These are phyloP conservation scores for Austrofundulus limnaeus DNA, from an alignment of 2,113 vertebrate genomes.

Conservation along the genomic window DNA sequence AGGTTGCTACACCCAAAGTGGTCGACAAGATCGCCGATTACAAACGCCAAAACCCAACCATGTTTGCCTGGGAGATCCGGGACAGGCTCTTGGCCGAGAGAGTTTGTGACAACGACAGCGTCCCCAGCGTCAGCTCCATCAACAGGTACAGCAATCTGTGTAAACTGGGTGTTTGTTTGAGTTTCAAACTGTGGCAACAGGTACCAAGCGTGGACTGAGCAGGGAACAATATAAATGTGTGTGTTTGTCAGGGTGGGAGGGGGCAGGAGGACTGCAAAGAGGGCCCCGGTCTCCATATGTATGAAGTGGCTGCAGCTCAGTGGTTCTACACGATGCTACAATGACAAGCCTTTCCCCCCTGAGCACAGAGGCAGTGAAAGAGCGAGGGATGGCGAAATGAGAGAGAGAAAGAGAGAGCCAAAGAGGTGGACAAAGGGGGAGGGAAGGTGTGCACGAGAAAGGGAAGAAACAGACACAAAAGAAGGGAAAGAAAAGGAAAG, in stretches of 20 bases:
- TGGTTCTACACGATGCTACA: constrained; percentile 81
- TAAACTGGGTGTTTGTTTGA: constrained; percentile 18
- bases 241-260: constrained; percentile 20
- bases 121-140: constrained; percentile 98
- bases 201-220: constrained; percentile 35
- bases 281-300: constrained; percentile 76
- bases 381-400: constrained; percentile 64
- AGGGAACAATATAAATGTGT: constrained; percentile 18
- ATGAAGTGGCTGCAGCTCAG: constrained; percentile 80
- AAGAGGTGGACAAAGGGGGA: constrained; percentile 66
- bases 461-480: constrained; percentile 59
- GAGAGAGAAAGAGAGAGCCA: constrained; percentile 65
- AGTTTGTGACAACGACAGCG: constrained; percentile 97
- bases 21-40: constrained; percentile 99
- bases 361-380: constrained; percentile 64
- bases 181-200: constrained; percentile 46
- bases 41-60: constrained; percentile 99
- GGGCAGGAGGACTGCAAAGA: constrained; percentile 58
- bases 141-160: constrained; percentile 85
- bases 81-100: constrained; percentile 94
- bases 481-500: constrained; percentile 48
- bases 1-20: constrained; percentile 99
- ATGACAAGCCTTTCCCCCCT: constrained; percentile 77
- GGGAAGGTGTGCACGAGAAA: constrained; percentile 52
- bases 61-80: constrained; percentile 99